phyloP scores from a whole-genome alignment of 2,113 vertebrate species.

The Cololabis saira region DNA sequence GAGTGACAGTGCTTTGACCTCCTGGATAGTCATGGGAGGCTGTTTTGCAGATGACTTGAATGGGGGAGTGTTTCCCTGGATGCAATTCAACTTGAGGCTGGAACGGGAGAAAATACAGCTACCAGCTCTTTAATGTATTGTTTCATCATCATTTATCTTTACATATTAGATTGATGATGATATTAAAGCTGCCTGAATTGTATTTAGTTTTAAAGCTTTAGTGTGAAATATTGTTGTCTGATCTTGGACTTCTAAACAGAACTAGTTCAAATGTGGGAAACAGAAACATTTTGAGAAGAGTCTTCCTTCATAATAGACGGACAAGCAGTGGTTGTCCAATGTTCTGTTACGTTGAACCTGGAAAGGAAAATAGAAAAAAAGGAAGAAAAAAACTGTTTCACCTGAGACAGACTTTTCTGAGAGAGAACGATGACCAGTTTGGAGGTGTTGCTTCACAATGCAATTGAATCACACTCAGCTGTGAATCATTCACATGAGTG shows the following conservation, averaged over 20 bases:
- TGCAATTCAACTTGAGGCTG: slow-evolving; percentile 29
- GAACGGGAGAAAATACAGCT: neutral
- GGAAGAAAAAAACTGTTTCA: no score
- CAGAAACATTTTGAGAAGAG: no score
- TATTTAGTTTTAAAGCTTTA: neutral
- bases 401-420: no score
- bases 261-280: neutral
- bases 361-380: no score
- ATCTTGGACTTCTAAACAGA: neutral
- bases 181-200: neutral
- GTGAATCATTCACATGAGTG: no score
- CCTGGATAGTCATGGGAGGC: slow-evolving; percentile 64
- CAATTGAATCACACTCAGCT: no score
- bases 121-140: no score
- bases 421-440: no score
- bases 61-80: slow-evolving; percentile 46
- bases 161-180: neutral
- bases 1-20: slow-evolving; percentile 76
- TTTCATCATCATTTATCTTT: no score
- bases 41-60: slow-evolving; percentile 55
- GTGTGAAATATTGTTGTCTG: no score
- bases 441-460: no score
- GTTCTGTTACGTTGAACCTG: no score
- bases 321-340: neutral
- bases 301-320: neutral